Base-by-base conservation (phyloP, 1,140 invertebrate species). In the Pogonognathellus flavescens region DNA sequence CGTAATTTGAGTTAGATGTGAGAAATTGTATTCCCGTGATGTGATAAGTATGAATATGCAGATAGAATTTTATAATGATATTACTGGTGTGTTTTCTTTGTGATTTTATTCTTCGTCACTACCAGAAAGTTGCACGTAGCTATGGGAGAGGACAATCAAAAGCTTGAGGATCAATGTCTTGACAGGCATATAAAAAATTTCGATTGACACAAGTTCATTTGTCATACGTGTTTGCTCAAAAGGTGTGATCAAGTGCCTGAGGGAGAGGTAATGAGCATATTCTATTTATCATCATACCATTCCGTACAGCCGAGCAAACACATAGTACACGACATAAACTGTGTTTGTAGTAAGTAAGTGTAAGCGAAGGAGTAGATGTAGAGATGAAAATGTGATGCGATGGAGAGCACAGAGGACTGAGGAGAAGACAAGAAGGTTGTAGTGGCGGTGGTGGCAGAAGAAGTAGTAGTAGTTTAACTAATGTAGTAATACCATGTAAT, bases 181-280 rank as follows among this genome's bases (percentile, higher is more conserved):
- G 82, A 66, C 49, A 62, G 60, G 14, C 25, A 1, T 18, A 66
- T 5, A 66, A 53, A 59, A 50, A 53, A 49, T 50, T 41, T 18
- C 25, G 85, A 86, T 86, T 86, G 85, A 86, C 85, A 86, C 50
- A 41, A 49, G 80, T 86, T 86, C 85, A 86, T 86, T 86, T 86
- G 85, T 86, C 85, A 86, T 83, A 70, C 72, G 80, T 83, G 70
- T 86, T 83, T 86, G 85, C 82, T 82, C 59, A 86, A 83, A 85
- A 86, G 85, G 85, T 86, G 85, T 86, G 85, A 86, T 81, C 82
- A 86, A 81, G 31, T 66, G 85, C 85, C 66, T 60, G 59, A 50
- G 81, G 85, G 18, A 81, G 82, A 25, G 70, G 80, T 86, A 86
- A 86, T 86, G 85, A 86, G 80, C 72, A 62, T 52, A 86, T 86